phyloP scores from a whole-genome alignment of 1,140 invertebrate genomes.

The Macrosteles quadrilineatus region DNA sequence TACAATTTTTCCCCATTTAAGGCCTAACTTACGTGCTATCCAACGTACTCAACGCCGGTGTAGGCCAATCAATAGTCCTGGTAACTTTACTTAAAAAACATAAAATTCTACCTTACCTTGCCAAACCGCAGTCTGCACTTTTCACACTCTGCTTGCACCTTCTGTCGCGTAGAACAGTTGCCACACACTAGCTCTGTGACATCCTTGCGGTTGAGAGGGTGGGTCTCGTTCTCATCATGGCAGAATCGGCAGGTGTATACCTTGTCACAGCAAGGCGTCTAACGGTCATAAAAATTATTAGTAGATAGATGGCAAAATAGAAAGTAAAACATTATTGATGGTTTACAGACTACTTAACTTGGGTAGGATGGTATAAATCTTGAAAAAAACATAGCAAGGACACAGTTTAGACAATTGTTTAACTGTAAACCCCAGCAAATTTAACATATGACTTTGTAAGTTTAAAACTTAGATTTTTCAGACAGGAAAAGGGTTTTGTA shows the following conservation, averaged over 20 bases:
- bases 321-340: neutral
- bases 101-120: slow-evolving; percentile 62
- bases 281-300: slow-evolving; percentile 43
- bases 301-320: neutral
- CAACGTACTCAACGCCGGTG: too few species aligned
- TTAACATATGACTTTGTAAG: too few species aligned
- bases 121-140: slow-evolving; percentile 75
- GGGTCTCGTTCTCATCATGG: slow-evolving; percentile 83
- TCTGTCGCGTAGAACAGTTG: slow-evolving; percentile 76
- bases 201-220: slow-evolving; percentile 77
- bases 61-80: too few species aligned
- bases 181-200: slow-evolving; percentile 81
- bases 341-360: neutral
- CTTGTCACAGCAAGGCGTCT: slow-evolving; percentile 87
- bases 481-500: too few species aligned
- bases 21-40: too few species aligned
- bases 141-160: slow-evolving; percentile 73
- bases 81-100: too few species aligned
- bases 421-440: neutral
- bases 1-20: too few species aligned
- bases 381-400: neutral
- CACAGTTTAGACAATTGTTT: neutral
- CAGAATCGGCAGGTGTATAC: slow-evolving; percentile 86
- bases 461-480: too few species aligned
- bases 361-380: neutral